phyloP scores from a whole-genome alignment of 2,113 vertebrate species.

The Calyptomena viridis region DNA sequence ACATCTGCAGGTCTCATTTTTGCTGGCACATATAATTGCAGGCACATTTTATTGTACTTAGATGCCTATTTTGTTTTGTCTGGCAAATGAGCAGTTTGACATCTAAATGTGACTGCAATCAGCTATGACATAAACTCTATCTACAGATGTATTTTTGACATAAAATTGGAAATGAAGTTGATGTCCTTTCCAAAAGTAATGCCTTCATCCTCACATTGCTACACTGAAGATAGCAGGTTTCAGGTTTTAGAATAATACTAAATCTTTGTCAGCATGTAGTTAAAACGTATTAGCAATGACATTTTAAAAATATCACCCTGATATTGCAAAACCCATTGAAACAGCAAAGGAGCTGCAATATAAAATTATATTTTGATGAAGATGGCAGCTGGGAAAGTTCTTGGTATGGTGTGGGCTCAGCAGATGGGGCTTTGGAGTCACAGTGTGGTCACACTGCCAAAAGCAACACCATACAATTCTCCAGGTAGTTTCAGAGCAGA shows the following conservation, averaged over 20 bases:
- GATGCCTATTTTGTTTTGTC: slow-evolving; percentile 9
- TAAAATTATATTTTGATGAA: background rate
- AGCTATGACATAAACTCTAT: background rate
- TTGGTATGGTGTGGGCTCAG: background rate
- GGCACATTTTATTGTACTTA: slow-evolving; percentile 1
- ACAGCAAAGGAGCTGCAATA: background rate
- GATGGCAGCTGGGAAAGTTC: background rate
- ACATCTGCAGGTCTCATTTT: slow-evolving; percentile 3
- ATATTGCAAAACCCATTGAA: background rate
- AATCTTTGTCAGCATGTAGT: background rate
- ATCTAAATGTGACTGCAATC: background rate
- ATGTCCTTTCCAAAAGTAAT: background rate
- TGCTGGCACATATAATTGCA: background rate
- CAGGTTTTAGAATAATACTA: background rate
- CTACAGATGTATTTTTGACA: background rate
- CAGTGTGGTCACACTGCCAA: background rate
- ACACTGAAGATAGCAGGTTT: background rate
- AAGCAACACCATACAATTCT: background rate
- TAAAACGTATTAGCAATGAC: background rate
- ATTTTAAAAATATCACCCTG: background rate
- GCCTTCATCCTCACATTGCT: background rate
- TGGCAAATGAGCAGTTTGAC: background rate
- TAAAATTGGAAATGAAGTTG: background rate
- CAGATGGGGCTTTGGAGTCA: slow-evolving; percentile 30
- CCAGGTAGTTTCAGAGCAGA: background rate